Conservation (phyloP, 2,888 invertebrate genomes). For the Ellobium chinense region DNA sequence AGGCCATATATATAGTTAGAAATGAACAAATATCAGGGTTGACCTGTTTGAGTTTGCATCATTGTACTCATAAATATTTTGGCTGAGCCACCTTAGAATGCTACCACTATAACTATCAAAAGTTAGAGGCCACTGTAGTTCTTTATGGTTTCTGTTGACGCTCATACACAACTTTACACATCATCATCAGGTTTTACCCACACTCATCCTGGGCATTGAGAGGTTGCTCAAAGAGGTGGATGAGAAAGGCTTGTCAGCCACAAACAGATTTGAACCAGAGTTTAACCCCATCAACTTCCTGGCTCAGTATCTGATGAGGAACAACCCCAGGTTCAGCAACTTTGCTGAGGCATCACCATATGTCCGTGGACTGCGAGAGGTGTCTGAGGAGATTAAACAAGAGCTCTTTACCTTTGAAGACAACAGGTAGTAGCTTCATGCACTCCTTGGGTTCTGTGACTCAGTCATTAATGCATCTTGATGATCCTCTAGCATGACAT, state of each 20-base stretch:
- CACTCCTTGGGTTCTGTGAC: too few relatives aligned
- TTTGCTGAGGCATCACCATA: slow-evolving; percentile 79
- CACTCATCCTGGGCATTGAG: slow-evolving; percentile 78
- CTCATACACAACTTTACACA: too few relatives aligned
- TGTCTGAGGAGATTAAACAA: slow-evolving; percentile 74
- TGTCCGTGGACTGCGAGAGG: slow-evolving; percentile 75
- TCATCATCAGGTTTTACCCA: slow-evolving; percentile 72
- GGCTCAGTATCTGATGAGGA: slow-evolving; percentile 78
- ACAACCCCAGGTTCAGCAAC: slow-evolving; percentile 78
- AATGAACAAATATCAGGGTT: too few relatives aligned
- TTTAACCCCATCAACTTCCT: slow-evolving; percentile 79
- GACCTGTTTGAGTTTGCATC: too few relatives aligned
- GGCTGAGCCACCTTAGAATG: background rate
- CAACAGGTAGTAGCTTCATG: slow-evolving; percentile 78
- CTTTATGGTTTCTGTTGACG: background rate
- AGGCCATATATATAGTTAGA: too few relatives aligned
- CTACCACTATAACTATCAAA: background rate
- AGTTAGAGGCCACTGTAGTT: background rate
- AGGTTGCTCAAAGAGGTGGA: slow-evolving; percentile 77
- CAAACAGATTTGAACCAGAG: slow-evolving; percentile 68
- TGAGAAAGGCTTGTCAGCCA: slow-evolving; percentile 69
- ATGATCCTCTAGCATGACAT: too few relatives aligned
- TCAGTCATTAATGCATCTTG: too few relatives aligned
- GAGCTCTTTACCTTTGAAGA: slow-evolving; percentile 77
- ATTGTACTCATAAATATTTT: too few relatives aligned